Evolutionary conservation across 2,113 vertebrate genomes (phyloP).

Genomic region (Scolopax mira): DNA sequence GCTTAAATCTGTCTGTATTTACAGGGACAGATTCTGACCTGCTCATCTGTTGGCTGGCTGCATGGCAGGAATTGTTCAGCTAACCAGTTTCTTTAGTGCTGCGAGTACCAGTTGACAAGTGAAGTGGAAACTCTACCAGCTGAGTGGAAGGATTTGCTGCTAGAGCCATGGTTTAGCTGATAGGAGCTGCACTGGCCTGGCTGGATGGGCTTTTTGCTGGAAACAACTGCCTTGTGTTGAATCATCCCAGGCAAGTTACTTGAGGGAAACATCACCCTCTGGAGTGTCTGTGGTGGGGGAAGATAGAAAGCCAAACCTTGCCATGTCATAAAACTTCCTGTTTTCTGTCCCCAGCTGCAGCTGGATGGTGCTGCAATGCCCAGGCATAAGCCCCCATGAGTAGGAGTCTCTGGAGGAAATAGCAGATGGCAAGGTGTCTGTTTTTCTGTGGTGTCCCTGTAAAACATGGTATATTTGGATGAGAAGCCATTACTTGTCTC

Average conservation of each 20-base stretch:
- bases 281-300: neutral
- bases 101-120: neutral
- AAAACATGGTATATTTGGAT: neutral
- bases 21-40: neutral
- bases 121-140: neutral
- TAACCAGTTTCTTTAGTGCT: neutral
- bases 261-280: neutral
- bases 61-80: neutral
- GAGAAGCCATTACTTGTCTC: neutral
- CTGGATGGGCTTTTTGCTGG: neutral
- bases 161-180: neutral
- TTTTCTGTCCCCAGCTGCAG: neutral
- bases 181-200: neutral
- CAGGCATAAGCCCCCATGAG: neutral
- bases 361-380: neutral
- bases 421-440: neutral
- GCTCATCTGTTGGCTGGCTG: neutral
- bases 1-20: neutral
- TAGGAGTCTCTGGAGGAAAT: neutral
- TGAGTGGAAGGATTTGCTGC: neutral
- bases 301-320: neutral
- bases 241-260: neutral
- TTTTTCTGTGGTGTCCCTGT: neutral
- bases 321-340: fast-evolving
- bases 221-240: neutral